A percentile compares a stretch with the other conserved stretches of the same genome.
Conservation (phyloP, 2,113 vertebrate genomes). For the Conger conger region DNA sequence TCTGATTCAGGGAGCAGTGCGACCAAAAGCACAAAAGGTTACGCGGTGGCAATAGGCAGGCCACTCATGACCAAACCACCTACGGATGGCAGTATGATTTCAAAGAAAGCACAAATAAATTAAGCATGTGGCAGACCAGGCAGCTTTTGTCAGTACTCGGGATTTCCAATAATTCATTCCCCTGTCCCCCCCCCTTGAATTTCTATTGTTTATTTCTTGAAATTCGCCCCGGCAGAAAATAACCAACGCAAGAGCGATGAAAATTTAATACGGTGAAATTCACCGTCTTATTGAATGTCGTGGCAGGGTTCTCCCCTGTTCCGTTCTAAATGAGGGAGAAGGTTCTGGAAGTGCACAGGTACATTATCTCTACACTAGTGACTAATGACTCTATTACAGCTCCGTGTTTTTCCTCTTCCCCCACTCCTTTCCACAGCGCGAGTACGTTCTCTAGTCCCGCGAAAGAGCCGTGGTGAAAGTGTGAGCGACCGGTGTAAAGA, state of each 20-base stretch:
- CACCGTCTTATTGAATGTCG: constrained; percentile 31
- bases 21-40: background rate
- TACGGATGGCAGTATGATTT: background rate
- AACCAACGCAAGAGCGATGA: constrained; percentile 12
- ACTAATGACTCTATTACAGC: constrained; percentile 30
- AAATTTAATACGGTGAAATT: constrained; percentile 27
- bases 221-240: constrained; percentile 1
- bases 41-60: background rate
- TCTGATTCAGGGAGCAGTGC: background rate
- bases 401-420: background rate
- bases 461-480: background rate
- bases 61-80: background rate
- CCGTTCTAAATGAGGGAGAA: constrained; percentile 21
- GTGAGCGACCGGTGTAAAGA: constrained; percentile 16
- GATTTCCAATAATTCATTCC: background rate
- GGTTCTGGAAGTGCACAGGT: constrained; percentile 18
- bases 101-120: background rate
- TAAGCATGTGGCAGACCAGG: background rate
- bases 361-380: constrained; percentile 26
- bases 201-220: background rate
- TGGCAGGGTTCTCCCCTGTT: background rate
- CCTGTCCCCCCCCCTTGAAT: background rate
- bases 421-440: background rate
- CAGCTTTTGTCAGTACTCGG: background rate
- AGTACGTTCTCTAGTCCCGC: constrained; percentile 14